phyloP scores from a whole-genome alignment of 1,140 invertebrate genomes.

The Drosophila aff. region DNA sequence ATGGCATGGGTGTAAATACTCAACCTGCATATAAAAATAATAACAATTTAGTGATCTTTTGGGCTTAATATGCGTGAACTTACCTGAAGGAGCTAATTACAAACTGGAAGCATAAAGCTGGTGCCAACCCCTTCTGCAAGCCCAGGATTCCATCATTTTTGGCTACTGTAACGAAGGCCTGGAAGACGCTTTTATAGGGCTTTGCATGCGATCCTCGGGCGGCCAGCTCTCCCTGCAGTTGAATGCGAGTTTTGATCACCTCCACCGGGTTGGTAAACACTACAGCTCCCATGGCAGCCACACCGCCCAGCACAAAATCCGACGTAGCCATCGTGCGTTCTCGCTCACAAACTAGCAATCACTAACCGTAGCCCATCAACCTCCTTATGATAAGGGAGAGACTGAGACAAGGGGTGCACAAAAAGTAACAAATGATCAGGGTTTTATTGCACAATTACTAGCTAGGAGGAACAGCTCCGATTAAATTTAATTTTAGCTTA shows the following conservation, averaged over 20 bases:
- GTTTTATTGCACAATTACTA: constrained; percentile 71
- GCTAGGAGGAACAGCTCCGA: constrained; percentile 14
- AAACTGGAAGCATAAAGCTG: constrained; percentile 90
- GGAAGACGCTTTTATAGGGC: constrained; percentile 89
- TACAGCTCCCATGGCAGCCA: constrained; percentile 87
- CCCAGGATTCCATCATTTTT: constrained; percentile 88
- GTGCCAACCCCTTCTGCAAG: constrained; percentile 94
- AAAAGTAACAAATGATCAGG: constrained; percentile 31
- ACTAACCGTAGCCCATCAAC: constrained; percentile 15
- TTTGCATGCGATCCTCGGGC: constrained; percentile 87
- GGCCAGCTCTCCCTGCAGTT: constrained; percentile 94
- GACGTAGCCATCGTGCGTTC: constrained; percentile 63
- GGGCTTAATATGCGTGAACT: constrained; percentile 82
- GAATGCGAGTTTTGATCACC: constrained; percentile 94
- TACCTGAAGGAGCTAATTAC: constrained; percentile 87
- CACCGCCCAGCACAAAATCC: constrained; percentile 85
- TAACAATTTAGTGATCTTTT: not conserved
- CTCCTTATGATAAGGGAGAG: constrained; percentile 20
- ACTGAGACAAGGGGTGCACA: constrained; percentile 8
- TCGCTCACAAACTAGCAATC: constrained; percentile 15
- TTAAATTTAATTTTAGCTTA: constrained; percentile 15
- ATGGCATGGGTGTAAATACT: constrained; percentile 91
- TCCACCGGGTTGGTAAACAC: constrained; percentile 91
- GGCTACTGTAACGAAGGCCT: constrained; percentile 88
- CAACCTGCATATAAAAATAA: constrained; percentile 86